Conservation (phyloP, 1,140 invertebrate species). For the Drusus annulatus region DNA sequence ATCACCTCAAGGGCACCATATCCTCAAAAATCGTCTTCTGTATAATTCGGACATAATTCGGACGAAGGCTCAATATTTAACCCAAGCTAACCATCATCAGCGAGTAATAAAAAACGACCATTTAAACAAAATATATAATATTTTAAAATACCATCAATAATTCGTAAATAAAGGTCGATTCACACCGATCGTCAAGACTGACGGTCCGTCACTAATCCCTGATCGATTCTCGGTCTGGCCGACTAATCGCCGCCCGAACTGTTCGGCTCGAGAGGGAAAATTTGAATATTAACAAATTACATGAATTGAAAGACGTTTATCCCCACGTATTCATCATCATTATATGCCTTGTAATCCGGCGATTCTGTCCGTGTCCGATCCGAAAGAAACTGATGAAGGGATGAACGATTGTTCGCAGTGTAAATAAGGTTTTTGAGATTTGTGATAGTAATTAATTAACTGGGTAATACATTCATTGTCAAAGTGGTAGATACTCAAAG, state of each 20-base stretch:
- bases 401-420: background rate
- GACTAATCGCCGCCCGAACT: slow-evolving; percentile 18
- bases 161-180: slow-evolving; percentile 28
- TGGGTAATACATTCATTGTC: too few relatives aligned
- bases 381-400: background rate
- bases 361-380: background rate
- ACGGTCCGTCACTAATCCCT: slow-evolving; percentile 35
- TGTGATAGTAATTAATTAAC: too few relatives aligned
- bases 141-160: slow-evolving; percentile 19
- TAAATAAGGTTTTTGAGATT: too few relatives aligned
- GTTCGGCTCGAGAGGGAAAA: slow-evolving; percentile 14
- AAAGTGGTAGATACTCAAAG: too few relatives aligned
- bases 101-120: too few relatives aligned
- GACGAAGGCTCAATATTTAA: too few relatives aligned
- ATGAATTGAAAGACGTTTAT: slow-evolving; percentile 31
- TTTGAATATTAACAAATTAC: slow-evolving; percentile 41
- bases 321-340: slow-evolving; percentile 22
- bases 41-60: too few relatives aligned
- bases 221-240: slow-evolving; percentile 20
- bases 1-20: too few relatives aligned
- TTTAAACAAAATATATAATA: too few relatives aligned
- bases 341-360: background rate
- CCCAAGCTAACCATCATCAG: too few relatives aligned
- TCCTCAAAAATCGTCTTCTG: too few relatives aligned
- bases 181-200: slow-evolving; percentile 22